Evolutionary conservation across 2,797 vertebrate genomes (phyloP), one percentile per base, ranked within the genome.

Genomic region (Acipenser ruthenus): DNA sequence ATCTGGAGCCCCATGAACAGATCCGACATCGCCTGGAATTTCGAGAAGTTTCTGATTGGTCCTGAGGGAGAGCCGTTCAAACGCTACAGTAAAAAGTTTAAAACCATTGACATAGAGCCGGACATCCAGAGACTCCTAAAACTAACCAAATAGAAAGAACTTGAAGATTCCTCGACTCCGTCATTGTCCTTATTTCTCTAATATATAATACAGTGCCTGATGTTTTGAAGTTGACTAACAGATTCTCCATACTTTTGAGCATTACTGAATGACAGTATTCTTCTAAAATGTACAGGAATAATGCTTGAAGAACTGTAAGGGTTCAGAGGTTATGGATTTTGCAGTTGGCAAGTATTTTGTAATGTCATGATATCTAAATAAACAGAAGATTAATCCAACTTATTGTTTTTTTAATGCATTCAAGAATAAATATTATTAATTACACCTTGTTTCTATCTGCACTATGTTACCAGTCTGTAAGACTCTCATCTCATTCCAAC

Each of bases 1-100:
- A 79, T 89, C 10, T 99, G 97, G 97, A 96, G 90, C 75, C 97
- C 0, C 0, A 79, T 98, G 71, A 82, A 77, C 69, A 89, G 97
- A 67, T 89, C 85, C 0, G 97, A 99, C 37, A 67, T 99, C 82
- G 89, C 95, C 50, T 99, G 97, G 96, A 99, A 98, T 84, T 99
- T 99, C 67, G 97, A 99, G 86, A 99, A 99, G 76, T 99, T 99
- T 83, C 86, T 99, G 61, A 86, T 99, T 4, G 96, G 92, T 6
- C 96, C 96, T 0, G 95, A 99, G 60, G 97, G 97, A 61, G 96
- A 99, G 71, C 94, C 97, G 0, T 98, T 99, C 77, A 95, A 93
- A 3, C 92, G 95, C 80, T 99, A 99, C 83, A 96, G 96, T 83
- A 93, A 88, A 75, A 92, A 73, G 49, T 91, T 88, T 74, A 88